Conservation (phyloP, 2,888 invertebrate species). For the Graphium colonna region DNA sequence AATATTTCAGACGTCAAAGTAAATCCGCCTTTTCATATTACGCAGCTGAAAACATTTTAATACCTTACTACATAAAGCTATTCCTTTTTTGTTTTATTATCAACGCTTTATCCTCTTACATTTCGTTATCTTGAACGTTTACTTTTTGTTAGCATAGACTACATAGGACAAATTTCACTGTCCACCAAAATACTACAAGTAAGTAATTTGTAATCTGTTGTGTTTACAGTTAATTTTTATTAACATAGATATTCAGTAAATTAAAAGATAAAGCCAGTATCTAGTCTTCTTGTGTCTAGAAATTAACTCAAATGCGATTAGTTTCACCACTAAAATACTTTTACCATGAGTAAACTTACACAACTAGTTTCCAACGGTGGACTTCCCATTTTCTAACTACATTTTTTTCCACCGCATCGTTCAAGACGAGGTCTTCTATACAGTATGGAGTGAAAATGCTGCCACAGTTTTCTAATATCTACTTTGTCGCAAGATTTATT, state of each 20-base stretch:
- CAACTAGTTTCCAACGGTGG: conserved; percentile 58
- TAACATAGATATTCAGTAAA: too few relatives aligned
- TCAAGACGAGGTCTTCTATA: conserved; percentile 49
- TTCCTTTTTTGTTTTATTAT: conserved; percentile 7
- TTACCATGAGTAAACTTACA: conserved; percentile 46
- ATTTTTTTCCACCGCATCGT: conserved; percentile 55
- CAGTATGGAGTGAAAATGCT: conserved; percentile 52
- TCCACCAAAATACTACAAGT: neutral
- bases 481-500: conserved; percentile 7
- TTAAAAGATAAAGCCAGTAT: neutral
- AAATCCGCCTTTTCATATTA: conserved; percentile 2
- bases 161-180: neutral
- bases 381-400: conserved; percentile 78
- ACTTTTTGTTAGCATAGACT: neutral
- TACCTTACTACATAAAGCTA: conserved; percentile 9
- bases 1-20: conserved; percentile 7
- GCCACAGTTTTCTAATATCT: conserved; percentile 32
- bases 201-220: neutral
- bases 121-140: neutral
- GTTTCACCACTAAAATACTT: conserved; percentile 46
- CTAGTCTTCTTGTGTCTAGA: neutral
- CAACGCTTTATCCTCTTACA: neutral
- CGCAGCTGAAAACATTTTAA: conserved; percentile 6
- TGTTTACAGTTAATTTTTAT: too few relatives aligned
- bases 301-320: conserved; percentile 11